Percentiles rank a stretch among this genome's conserved stretches.
Conservation (phyloP, 2,888 invertebrate genomes). For the Therioaphis trifolii region DNA sequence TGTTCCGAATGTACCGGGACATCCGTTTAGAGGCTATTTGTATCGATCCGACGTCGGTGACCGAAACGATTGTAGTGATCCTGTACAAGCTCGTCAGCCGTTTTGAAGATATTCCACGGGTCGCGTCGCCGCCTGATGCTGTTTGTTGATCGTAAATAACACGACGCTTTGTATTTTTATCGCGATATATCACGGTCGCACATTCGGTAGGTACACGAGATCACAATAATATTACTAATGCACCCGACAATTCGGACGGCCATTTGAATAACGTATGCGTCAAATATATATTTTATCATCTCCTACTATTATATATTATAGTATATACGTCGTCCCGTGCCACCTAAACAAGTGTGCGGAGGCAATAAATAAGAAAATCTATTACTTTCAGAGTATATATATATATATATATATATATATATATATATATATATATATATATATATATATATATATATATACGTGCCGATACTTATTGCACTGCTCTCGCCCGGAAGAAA, state of each 20-base stretch:
- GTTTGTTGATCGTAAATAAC: not conserved
- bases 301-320: too few relatives aligned
- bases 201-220: not conserved
- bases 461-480: conserved; percentile 9
- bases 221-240: conserved; percentile 8
- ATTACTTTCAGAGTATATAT: conserved; percentile 6
- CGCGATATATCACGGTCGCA: not conserved
- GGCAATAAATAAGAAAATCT: conserved; percentile 44
- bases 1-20: conserved; percentile 30
- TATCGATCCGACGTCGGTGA: conserved; percentile 7
- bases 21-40: conserved; percentile 41
- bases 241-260: not conserved
- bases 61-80: conserved; percentile 8
- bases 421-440: too few relatives aligned
- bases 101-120: not conserved
- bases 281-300: conserved; percentile 8
- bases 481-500: too few relatives aligned
- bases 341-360: not conserved
- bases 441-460: too few relatives aligned
- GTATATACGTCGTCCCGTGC: too few relatives aligned
- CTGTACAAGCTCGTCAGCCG: not conserved
- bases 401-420: too few relatives aligned
- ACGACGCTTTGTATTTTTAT: too few relatives aligned
- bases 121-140: not conserved
- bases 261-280: conserved; percentile 4